phyloP scores from a whole-genome alignment of 2,888 invertebrate species.

The Perizoma flavofasciatum region DNA sequence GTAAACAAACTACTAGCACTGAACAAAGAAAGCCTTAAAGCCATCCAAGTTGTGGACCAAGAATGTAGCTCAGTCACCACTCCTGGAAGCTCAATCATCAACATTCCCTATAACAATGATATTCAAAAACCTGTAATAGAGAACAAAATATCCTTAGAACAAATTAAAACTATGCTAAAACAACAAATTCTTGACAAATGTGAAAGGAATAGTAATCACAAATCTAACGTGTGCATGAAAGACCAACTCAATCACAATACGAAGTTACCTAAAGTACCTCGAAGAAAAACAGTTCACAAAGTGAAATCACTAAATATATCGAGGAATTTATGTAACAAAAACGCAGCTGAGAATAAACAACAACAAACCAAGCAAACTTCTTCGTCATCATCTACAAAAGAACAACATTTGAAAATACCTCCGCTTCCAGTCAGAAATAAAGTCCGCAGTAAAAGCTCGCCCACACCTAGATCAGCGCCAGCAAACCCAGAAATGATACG shows the following conservation, averaged over 20 bases:
- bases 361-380: conserved; percentile 30
- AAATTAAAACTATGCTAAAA: conserved; percentile 63
- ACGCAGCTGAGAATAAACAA: conserved; percentile 17
- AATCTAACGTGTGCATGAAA: conserved; percentile 23
- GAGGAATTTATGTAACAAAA: conserved; percentile 50
- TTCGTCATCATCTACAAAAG: conserved; percentile 48
- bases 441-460: conserved; percentile 53
- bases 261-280: conserved; percentile 37
- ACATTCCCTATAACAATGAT: conserved; percentile 61
- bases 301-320: conserved; percentile 75
- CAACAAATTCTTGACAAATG: conserved; percentile 55
- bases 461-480: conserved; percentile 46
- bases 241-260: conserved; percentile 24
- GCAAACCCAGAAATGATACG: conserved; percentile 12
- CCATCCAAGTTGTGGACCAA: conserved; percentile 70
- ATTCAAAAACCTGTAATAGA: conserved; percentile 43
- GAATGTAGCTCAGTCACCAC: conserved; percentile 76
- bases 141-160: conserved; percentile 67
- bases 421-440: conserved; percentile 33
- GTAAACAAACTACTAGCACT: conserved; percentile 67
- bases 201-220: conserved; percentile 32
- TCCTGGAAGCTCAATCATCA: conserved; percentile 74
- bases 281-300: conserved; percentile 64
- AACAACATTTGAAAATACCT: conserved; percentile 35
- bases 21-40: conserved; percentile 68